These are phyloP conservation scores for Erpobdella octoculata DNA, from an alignment of 2,888 invertebrate genomes.

Conservation along the genomic window DNA sequence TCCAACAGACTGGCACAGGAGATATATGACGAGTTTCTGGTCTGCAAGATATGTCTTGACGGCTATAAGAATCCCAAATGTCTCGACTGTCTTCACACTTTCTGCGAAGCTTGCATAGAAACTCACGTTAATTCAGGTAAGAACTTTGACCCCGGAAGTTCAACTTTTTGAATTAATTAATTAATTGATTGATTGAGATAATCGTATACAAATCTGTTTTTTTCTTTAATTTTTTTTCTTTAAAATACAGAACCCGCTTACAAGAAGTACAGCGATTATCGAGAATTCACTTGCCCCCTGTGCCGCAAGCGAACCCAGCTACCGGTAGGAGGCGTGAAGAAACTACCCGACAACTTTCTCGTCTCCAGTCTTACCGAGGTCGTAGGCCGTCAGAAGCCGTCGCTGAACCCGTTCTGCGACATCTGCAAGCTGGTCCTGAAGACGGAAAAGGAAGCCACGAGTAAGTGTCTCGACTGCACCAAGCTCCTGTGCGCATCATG, in stretches of 20 bases:
- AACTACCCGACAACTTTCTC: constrained; percentile 53
- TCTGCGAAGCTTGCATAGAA: constrained; percentile 52
- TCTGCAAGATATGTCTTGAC: constrained; percentile 53
- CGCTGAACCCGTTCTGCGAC: constrained; percentile 52
- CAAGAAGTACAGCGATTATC: constrained; percentile 53
- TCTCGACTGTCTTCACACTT: constrained; percentile 52
- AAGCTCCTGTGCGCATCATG: constrained; percentile 51
- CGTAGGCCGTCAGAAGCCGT: constrained; percentile 47
- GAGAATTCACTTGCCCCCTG: constrained; percentile 53
- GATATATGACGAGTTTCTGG: constrained; percentile 52
- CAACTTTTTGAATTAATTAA: no score
- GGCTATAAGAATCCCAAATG: constrained; percentile 52
- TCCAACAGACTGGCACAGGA: constrained; percentile 49
- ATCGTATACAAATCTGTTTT: no score
- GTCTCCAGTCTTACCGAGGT: constrained; percentile 51
- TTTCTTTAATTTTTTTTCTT: no score
- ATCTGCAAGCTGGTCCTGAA: constrained; percentile 51
- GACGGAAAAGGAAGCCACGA: constrained; percentile 50
- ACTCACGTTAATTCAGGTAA: constrained; percentile 51
- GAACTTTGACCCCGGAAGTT: no score
- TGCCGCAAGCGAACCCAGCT: constrained; percentile 53
- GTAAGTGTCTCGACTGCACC: constrained; percentile 53
- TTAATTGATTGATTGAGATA: no score
- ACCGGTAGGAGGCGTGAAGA: constrained; percentile 52
- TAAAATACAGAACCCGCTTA: constrained; percentile 51